These are phyloP conservation scores for Bombus pascuorum DNA, from an alignment of 1,140 invertebrate genomes.

Conservation along the genomic window DNA sequence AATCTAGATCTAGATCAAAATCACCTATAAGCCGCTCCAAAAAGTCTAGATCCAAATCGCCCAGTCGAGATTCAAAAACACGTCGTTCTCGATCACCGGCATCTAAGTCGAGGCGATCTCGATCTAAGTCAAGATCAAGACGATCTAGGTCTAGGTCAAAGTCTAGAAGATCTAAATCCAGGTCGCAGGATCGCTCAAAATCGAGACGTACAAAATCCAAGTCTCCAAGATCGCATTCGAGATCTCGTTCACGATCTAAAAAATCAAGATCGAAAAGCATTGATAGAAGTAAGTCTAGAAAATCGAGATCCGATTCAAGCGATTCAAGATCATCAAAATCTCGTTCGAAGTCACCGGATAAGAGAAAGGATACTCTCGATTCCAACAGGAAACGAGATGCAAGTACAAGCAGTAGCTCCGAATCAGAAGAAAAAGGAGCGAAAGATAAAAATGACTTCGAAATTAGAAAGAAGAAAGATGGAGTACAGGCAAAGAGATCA, in stretches of 20 bases:
- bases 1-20: constrained; percentile 79
- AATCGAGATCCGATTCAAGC: constrained; percentile 76
- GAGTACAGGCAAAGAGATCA: constrained; percentile 91
- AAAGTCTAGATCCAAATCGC: constrained; percentile 73
- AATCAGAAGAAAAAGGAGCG: constrained; percentile 77
- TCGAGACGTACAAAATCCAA: constrained; percentile 73
- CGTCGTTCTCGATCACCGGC: constrained; percentile 69
- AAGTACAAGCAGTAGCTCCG: constrained; percentile 78
- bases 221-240: constrained; percentile 66
- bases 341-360: constrained; percentile 76
- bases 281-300: constrained; percentile 77
- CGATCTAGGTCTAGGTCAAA: constrained; percentile 73
- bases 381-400: constrained; percentile 72
- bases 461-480: constrained; percentile 89
- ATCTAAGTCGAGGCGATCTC: constrained; percentile 68
- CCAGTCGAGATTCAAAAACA: constrained; percentile 70
- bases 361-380: constrained; percentile 81
- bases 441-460: constrained; percentile 88
- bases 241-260: constrained; percentile 72
- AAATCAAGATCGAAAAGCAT: constrained; percentile 78
- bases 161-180: constrained; percentile 69
- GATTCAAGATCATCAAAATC: constrained; percentile 78
- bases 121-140: constrained; percentile 67
- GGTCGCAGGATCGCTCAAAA: constrained; percentile 65
- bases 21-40: constrained; percentile 70